phyloP scores from a whole-genome alignment of 2,888 invertebrate species.

The Hydrotaea cyrtoneurina region DNA sequence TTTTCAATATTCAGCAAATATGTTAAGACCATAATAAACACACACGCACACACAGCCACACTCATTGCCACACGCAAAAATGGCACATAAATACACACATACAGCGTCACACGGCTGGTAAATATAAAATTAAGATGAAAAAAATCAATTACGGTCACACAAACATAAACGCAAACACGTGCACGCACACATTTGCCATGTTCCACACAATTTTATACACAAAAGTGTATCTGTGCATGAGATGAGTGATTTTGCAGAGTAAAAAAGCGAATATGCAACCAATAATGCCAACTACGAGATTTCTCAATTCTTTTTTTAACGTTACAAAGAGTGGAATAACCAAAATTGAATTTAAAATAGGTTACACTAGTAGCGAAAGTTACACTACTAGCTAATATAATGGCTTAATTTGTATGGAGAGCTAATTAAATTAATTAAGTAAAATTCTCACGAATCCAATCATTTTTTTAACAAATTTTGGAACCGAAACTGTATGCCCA shows the following conservation, averaged over 20 bases:
- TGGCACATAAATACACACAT: too few relatives aligned
- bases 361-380: too few relatives aligned
- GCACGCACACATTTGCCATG: slow-evolving; percentile 9
- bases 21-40: slow-evolving; percentile 33
- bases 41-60: neutral
- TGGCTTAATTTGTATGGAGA: too few relatives aligned
- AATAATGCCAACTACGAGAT: too few relatives aligned
- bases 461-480: too few relatives aligned
- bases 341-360: too few relatives aligned
- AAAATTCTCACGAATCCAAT: too few relatives aligned
- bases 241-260: neutral
- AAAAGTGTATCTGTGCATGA: neutral
- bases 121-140: slow-evolving; percentile 47
- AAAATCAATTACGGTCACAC: slow-evolving; percentile 40
- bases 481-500: too few relatives aligned
- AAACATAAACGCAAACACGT: slow-evolving; percentile 8
- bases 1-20: slow-evolving; percentile 38
- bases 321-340: too few relatives aligned
- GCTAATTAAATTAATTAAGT: too few relatives aligned
- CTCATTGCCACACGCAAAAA: neutral
- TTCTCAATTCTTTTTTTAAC: too few relatives aligned
- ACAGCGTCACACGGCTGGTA: slow-evolving; percentile 17
- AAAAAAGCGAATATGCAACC: neutral
- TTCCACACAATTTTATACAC: slow-evolving; percentile 30
- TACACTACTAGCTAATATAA: too few relatives aligned